These are phyloP conservation scores for Heteropelma amictum DNA, from an alignment of 2,888 invertebrate genomes.

Conservation along the genomic window DNA sequence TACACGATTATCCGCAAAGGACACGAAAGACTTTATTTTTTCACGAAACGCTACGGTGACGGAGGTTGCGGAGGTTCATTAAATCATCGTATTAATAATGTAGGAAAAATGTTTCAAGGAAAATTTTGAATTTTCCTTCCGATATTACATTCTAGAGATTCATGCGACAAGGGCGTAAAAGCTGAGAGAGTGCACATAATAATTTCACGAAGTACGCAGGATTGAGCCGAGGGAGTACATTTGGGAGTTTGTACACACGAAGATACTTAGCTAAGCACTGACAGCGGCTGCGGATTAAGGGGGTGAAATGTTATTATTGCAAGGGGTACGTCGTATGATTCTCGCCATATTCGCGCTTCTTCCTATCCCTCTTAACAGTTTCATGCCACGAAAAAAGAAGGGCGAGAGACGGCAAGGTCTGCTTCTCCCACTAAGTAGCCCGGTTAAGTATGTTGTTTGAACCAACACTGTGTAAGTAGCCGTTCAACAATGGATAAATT, in stretches of 20 bases:
- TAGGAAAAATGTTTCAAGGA: no score
- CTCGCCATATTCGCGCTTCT: constrained; percentile 30
- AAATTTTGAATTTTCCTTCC: constrained; percentile 13
- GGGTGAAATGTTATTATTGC: constrained; percentile 77
- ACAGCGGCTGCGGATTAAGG: constrained; percentile 74
- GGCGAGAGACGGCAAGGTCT: background rate
- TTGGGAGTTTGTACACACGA: constrained; percentile 41
- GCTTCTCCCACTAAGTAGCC: constrained; percentile 74
- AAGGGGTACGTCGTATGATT: constrained; percentile 72
- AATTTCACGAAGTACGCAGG: background rate
- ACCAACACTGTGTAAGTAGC: constrained; percentile 76
- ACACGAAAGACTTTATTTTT: no score
- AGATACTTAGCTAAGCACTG: constrained; percentile 75
- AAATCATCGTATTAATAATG: no score
- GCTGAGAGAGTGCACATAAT: constrained; percentile 12
- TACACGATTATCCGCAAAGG: no score
- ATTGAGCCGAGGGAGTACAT: constrained; percentile 36
- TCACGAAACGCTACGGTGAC: no score
- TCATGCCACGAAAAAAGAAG: background rate
- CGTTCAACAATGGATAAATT: constrained; percentile 65
- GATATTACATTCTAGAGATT: background rate
- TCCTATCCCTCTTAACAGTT: constrained; percentile 8
- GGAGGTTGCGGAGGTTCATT: no score
- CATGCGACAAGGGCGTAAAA: background rate
- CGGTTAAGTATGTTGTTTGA: constrained; percentile 78